Percentiles rank a stretch among this genome's conserved stretches.
These are phyloP conservation scores for Dasysyrphus tricinctus DNA, from an alignment of 2,888 invertebrate species.

Conservation along the genomic window DNA sequence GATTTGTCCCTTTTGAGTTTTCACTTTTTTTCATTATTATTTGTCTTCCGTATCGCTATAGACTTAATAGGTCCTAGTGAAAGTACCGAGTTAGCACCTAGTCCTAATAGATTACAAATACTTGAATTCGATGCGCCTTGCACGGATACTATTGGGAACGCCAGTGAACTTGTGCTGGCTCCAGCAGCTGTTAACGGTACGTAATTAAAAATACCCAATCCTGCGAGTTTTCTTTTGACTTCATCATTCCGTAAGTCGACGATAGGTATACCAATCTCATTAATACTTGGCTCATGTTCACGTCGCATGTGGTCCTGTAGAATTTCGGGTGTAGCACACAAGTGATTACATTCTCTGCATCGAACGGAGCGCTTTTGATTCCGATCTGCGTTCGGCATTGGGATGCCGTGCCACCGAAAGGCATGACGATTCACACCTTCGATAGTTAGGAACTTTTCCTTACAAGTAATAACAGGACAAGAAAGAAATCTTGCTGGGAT, in stretches of 20 bases:
- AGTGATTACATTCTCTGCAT: conserved; percentile 89
- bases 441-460: conserved; percentile 84
- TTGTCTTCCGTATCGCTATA: conserved; percentile 80
- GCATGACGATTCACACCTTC: conserved; percentile 84
- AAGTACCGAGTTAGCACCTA: conserved; percentile 89
- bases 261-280: conserved; percentile 89
- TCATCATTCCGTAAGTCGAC: conserved; percentile 89
- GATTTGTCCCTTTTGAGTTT: conserved; percentile 35
- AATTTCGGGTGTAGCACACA: conserved; percentile 87
- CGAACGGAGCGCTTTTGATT: conserved; percentile 82
- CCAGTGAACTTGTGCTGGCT: conserved; percentile 86
- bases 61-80: conserved; percentile 89
- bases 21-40: conserved; percentile 61
- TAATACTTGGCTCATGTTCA: conserved; percentile 84
- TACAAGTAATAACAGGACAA: conserved; percentile 82
- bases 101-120: conserved; percentile 85
- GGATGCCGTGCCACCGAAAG: conserved; percentile 75
- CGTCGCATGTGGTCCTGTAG: conserved; percentile 87
- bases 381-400: conserved; percentile 56
- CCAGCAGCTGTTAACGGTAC: conserved; percentile 88
- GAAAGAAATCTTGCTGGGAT: conserved; percentile 68
- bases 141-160: conserved; percentile 88
- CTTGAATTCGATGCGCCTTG: conserved; percentile 87
- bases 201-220: conserved; percentile 89
- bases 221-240: conserved; percentile 86